A percentile compares a stretch with the other conserved stretches of the same genome.
Evolutionary conservation across 2,113 vertebrate species (phyloP).

Genomic region (Myiagra hebetior): DNA sequence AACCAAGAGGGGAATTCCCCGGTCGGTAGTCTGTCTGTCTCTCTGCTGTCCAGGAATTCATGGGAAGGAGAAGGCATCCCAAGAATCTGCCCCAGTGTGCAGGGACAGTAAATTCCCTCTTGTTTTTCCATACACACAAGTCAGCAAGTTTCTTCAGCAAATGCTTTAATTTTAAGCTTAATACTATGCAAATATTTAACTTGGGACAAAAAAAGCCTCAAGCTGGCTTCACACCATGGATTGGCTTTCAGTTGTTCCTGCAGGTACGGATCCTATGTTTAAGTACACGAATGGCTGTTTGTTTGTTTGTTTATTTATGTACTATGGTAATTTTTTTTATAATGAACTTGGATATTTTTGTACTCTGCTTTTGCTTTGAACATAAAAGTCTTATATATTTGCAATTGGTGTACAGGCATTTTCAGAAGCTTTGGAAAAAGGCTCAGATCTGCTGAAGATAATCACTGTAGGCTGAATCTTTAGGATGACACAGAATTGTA

Average conservation of each 20-base stretch:
- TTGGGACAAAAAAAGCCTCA: slow-evolving; percentile 30
- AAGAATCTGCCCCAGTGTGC: slow-evolving; percentile 20
- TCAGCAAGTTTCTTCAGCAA: slow-evolving; percentile 52
- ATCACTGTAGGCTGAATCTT: background rate
- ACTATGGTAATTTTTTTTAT: background rate
- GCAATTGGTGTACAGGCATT: background rate
- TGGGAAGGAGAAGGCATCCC: slow-evolving; percentile 46
- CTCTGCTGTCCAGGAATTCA: slow-evolving; percentile 57
- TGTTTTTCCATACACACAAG: slow-evolving; percentile 15
- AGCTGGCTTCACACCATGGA: background rate
- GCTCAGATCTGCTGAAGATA: background rate
- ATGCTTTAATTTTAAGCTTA: slow-evolving; percentile 48
- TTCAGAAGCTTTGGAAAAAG: slow-evolving; percentile 5
- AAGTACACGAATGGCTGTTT: background rate
- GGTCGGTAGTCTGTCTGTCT: background rate
- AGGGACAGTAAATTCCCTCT: slow-evolving; percentile 49
- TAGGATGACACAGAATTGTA: background rate
- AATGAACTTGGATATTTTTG: background rate
- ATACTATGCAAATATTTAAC: slow-evolving; percentile 56
- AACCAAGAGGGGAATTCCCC: slow-evolving; percentile 22
- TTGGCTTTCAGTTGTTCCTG: slow-evolving; percentile 22
- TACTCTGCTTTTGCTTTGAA: background rate
- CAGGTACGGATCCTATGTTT: slow-evolving; percentile 40
- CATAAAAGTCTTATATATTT: background rate
- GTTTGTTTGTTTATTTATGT: background rate